Conservation (phyloP, 2,113 vertebrate genomes). For the Quiscalus mexicanus region DNA sequence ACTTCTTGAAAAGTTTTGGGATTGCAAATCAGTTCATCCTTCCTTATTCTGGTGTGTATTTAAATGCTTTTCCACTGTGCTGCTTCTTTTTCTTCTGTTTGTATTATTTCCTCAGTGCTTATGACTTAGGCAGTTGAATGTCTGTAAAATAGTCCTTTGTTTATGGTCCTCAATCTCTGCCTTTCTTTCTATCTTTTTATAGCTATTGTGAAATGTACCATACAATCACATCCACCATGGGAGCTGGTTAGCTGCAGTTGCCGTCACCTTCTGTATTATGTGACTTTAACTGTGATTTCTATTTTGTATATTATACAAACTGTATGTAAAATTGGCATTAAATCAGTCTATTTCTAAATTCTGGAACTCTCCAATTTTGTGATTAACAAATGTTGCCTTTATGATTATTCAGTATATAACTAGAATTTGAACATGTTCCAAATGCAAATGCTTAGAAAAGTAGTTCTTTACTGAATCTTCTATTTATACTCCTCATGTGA, state of each 20-base stretch:
- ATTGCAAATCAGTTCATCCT: not conserved
- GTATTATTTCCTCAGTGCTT: not conserved
- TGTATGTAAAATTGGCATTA: not conserved
- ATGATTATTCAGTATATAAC: not conserved
- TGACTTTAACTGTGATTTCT: not conserved
- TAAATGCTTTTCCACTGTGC: not conserved
- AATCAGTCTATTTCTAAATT: not conserved
- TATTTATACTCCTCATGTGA: slow-evolving; percentile 56
- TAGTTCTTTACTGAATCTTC: slow-evolving; percentile 22
- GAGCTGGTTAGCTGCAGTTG: not conserved
- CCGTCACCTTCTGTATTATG: not conserved
- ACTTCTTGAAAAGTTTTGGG: not conserved
- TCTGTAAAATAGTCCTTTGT: not conserved
- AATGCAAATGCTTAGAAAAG: not conserved
- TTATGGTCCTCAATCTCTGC: not conserved
- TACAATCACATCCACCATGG: not conserved
- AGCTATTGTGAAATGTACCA: not conserved
- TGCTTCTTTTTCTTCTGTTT: not conserved
- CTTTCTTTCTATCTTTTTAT: slow-evolving; percentile 21
- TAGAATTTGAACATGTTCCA: slow-evolving; percentile 2
- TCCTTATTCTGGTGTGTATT: not conserved
- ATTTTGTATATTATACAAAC: not conserved
- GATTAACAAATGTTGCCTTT: slow-evolving; percentile 15
- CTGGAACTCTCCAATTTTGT: not conserved
- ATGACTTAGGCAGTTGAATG: not conserved